Evolutionary conservation across 2,113 vertebrate species (phyloP).

Genomic region (Callorhinus ursinus): DNA sequence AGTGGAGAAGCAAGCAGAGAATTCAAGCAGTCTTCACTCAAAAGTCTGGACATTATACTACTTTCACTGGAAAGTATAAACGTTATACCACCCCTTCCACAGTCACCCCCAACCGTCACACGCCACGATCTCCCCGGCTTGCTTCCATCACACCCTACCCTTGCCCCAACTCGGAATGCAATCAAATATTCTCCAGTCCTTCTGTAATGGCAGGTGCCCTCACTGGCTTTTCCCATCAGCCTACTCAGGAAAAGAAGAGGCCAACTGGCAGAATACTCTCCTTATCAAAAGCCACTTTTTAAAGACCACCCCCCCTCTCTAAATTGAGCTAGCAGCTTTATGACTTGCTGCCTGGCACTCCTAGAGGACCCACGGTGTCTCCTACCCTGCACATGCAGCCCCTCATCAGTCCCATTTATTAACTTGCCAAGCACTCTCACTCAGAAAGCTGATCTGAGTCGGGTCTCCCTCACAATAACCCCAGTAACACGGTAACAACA

Average conservation of each 20-base stretch:
- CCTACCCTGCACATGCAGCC: not conserved
- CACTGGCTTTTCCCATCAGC: slow-evolving; percentile 4
- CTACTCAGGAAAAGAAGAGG: not conserved
- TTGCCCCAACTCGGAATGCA: not conserved
- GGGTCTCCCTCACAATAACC: slow-evolving; percentile 2
- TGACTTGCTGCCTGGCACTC: not conserved
- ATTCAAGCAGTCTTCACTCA: not conserved
- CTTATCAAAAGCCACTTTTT: slow-evolving; percentile 41
- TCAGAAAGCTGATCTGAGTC: not conserved
- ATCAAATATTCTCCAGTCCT: not conserved
- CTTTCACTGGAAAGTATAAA: not conserved
- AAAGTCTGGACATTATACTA: not conserved
- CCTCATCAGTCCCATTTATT: not conserved
- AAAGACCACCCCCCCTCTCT: not conserved
- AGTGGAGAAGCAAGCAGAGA: not conserved
- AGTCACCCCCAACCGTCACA: not conserved
- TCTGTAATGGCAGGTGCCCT: not conserved
- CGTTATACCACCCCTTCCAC: not conserved
- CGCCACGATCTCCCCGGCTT: not conserved
- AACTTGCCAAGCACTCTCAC: not conserved
- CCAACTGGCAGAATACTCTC: not conserved
- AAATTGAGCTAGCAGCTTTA: not conserved
- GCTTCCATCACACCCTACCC: not conserved
- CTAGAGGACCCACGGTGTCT: not conserved
- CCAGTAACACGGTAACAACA: not conserved